A percentile compares a stretch with the other conserved stretches of the same genome.
phyloP scores from a whole-genome alignment of 1,140 invertebrate species.

The Dendroctonus ponderosae region DNA sequence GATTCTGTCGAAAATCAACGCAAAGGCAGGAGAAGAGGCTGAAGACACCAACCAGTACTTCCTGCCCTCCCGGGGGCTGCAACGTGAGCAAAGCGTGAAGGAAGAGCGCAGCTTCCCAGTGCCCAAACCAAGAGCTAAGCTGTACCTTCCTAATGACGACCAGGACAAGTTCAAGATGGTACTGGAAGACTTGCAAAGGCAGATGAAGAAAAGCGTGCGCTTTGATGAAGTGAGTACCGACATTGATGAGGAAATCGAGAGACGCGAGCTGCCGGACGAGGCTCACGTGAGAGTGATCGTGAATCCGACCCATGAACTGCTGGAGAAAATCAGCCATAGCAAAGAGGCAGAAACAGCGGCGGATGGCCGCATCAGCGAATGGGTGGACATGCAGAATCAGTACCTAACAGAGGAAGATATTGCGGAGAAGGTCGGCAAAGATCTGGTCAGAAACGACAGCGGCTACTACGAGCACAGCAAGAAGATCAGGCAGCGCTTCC shows the following conservation, averaged over 20 bases:
- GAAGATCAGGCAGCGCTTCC: slow-evolving; percentile 45
- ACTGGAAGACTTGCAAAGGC: slow-evolving; percentile 41
- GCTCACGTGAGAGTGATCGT: slow-evolving; percentile 26
- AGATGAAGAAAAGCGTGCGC: slow-evolving; percentile 46
- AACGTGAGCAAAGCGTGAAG: slow-evolving; percentile 21
- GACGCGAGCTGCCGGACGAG: slow-evolving; percentile 1
- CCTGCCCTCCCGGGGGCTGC: slow-evolving; percentile 37
- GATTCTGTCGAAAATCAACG: slow-evolving; percentile 46
- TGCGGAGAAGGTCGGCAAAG: slow-evolving; percentile 9
- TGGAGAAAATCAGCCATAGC: slow-evolving; percentile 22
- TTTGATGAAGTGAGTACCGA: slow-evolving; percentile 42
- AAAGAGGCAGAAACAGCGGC: slow-evolving; percentile 21
- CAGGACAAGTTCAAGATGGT: slow-evolving; percentile 35
- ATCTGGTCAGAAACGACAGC: slow-evolving; percentile 43
- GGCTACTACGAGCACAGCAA: slow-evolving; percentile 44
- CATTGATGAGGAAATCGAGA: slow-evolving; percentile 32
- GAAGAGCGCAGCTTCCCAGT: slow-evolving; percentile 26
- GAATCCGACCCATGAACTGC: slow-evolving; percentile 28
- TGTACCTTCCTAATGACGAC: slow-evolving; percentile 18
- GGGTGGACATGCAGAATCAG: slow-evolving; percentile 47
- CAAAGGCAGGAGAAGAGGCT: slow-evolving; percentile 34
- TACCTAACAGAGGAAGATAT: slow-evolving; percentile 31
- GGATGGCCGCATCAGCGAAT: slow-evolving; percentile 38
- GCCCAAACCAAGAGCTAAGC: slow-evolving; percentile 41
- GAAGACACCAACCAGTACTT: slow-evolving; percentile 40